These are phyloP conservation scores for Orchestia grillus DNA, from an alignment of 1,140 invertebrate genomes.

Conservation along the genomic window DNA sequence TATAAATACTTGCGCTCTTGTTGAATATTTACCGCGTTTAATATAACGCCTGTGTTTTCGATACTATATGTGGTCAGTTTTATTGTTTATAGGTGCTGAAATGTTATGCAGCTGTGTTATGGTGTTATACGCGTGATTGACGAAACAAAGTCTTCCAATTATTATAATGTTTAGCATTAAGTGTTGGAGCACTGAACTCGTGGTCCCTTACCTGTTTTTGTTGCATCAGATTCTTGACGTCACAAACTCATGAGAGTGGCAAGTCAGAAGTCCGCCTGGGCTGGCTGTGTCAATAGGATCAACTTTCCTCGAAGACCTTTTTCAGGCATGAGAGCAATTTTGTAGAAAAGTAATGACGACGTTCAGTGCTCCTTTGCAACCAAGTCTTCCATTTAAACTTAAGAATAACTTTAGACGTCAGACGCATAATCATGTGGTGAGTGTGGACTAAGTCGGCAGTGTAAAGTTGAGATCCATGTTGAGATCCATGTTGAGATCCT, in stretches of 20 bases:
- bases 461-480: background rate
- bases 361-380: conserved; percentile 33
- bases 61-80: conserved; percentile 30
- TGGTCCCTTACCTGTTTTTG: background rate
- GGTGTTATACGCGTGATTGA: conserved; percentile 25
- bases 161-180: conserved; percentile 38
- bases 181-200: background rate
- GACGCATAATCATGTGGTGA: background rate
- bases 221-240: background rate
- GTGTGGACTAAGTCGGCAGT: background rate
- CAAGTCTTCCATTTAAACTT: conserved; percentile 52
- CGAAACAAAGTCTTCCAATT: conserved; percentile 53
- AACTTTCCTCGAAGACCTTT: background rate
- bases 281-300: background rate
- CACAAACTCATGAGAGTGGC: background rate
- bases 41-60: conserved; percentile 22
- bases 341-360: background rate
- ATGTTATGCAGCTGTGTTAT: background rate
- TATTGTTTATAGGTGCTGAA: conserved; percentile 8
- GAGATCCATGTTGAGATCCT: too few relatives aligned
- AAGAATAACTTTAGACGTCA: background rate
- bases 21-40: conserved; percentile 37
- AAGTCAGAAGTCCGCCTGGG: background rate
- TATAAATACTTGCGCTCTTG: conserved; percentile 41
- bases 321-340: too few relatives aligned